A percentile compares a stretch with the other conserved stretches of the same genome.
phyloP scores from a whole-genome alignment of 2,113 vertebrate genomes.

The Anolis sagrei region DNA sequence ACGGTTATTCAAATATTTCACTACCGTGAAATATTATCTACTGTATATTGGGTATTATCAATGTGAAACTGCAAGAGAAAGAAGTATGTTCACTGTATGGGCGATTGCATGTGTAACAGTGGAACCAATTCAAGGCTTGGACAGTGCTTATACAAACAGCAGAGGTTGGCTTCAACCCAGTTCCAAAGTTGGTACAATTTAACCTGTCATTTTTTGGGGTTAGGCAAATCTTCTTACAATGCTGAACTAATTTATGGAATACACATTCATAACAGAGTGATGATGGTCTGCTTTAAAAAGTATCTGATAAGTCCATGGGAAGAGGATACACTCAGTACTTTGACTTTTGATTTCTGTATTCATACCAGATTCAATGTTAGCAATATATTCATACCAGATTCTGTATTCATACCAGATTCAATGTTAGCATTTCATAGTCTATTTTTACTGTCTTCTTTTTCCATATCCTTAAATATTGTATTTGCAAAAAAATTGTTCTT shows the following conservation, averaged over 20 bases:
- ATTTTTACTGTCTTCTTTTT: neutral
- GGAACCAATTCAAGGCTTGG: too few species aligned
- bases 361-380: neutral
- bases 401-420: too few species aligned
- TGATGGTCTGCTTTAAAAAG: neutral
- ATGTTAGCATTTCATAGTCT: too few species aligned
- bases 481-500: neutral
- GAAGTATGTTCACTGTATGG: too few species aligned
- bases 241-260: neutral
- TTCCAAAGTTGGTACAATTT: neutral
- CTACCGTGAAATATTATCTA: too few species aligned
- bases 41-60: too few species aligned
- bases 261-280: neutral
- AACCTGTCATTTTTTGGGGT: constrained; percentile 1
- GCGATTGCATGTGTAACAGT: too few species aligned
- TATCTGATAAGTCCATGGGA: neutral
- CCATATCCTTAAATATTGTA: too few species aligned
- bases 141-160: too few species aligned
- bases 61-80: too few species aligned
- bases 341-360: neutral
- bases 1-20: neutral
- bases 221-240: neutral
- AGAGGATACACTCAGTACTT: neutral
- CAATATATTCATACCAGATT: too few species aligned
- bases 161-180: too few species aligned